Percentiles rank a stretch among this genome's conserved stretches.
phyloP scores from a whole-genome alignment of 1,140 invertebrate species.

The Spodoptera frugiperda region DNA sequence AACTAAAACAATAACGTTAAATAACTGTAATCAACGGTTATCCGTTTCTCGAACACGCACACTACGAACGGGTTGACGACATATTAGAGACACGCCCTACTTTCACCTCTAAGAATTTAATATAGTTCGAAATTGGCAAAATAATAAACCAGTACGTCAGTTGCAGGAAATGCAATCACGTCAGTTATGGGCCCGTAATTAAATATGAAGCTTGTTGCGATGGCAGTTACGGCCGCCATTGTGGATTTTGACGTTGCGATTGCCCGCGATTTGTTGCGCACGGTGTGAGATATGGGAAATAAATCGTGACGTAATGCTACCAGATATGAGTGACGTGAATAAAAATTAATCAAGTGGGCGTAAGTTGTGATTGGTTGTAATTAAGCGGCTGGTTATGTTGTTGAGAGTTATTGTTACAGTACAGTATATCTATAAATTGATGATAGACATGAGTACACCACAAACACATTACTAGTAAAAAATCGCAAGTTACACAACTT shows the following conservation, averaged over 20 bases:
- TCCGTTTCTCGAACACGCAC: slow-evolving; percentile 35
- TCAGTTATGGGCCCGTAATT: slow-evolving; percentile 73
- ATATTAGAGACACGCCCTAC: slow-evolving; percentile 61
- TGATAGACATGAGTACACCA: too few species aligned
- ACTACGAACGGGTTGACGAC: slow-evolving; percentile 50
- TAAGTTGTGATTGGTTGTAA: neutral
- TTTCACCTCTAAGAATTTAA: slow-evolving; percentile 75
- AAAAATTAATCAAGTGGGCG: neutral
- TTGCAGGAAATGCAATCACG: slow-evolving; percentile 81
- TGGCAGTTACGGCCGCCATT: slow-evolving; percentile 38
- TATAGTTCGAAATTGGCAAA: slow-evolving; percentile 81
- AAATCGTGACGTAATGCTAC: neutral
- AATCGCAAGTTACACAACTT: too few species aligned
- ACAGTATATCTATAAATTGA: too few species aligned
- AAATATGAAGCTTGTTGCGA: slow-evolving; percentile 68
- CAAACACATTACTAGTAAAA: too few species aligned
- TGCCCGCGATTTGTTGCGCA: slow-evolving; percentile 35
- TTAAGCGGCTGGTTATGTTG: neutral
- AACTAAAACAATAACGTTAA: slow-evolving; percentile 1
- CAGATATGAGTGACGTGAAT: neutral
- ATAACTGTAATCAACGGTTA: slow-evolving; percentile 20
- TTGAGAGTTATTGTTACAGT: too few species aligned
- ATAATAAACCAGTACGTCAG: slow-evolving; percentile 78
- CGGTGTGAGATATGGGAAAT: neutral
- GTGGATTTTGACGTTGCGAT: slow-evolving; percentile 38